Conservation (phyloP, 2,797 vertebrate species). For the Brachymystax lenok region DNA sequence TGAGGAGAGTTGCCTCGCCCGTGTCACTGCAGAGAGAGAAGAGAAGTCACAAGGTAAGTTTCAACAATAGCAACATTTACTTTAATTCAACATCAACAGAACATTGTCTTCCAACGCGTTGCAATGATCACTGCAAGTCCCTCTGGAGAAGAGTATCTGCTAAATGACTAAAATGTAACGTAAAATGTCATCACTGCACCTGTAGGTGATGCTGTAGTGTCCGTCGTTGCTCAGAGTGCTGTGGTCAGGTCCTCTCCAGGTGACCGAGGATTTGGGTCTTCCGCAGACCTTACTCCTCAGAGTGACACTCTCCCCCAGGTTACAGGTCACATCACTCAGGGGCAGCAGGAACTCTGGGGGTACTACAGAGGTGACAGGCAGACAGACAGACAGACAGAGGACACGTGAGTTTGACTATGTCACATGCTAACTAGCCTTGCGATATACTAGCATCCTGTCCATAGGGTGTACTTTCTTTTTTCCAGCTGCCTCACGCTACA, state of each 20-base stretch:
- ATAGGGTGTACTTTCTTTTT: not conserved
- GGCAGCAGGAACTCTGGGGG: constrained; percentile 92
- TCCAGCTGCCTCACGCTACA: no score
- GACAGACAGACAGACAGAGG: not conserved
- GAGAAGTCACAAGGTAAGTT: not conserved
- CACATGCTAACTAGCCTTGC: no score
- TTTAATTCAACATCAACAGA: not conserved
- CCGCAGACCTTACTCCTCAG: constrained; percentile 92
- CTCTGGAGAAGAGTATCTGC: not conserved
- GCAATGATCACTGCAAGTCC: not conserved
- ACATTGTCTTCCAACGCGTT: not conserved
- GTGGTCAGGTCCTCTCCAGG: constrained; percentile 94
- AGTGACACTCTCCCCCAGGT: constrained; percentile 89
- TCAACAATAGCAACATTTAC: not conserved
- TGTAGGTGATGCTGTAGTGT: constrained; percentile 88
- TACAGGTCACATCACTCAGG: constrained; percentile 87
- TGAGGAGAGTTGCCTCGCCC: constrained; percentile 88
- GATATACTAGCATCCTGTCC: no score
- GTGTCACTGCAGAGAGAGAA: constrained; percentile 79
- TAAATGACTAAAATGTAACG: not conserved
- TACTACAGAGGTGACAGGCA: constrained; percentile 68
- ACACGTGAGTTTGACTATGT: no score
- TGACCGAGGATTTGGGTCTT: constrained; percentile 87
- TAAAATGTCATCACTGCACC: constrained; percentile 65
- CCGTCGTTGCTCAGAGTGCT: constrained; percentile 84